Percentiles rank a stretch among this genome's conserved stretches.
phyloP scores from a whole-genome alignment of 2,113 vertebrate genomes.

The Tauraco erythrolophus region DNA sequence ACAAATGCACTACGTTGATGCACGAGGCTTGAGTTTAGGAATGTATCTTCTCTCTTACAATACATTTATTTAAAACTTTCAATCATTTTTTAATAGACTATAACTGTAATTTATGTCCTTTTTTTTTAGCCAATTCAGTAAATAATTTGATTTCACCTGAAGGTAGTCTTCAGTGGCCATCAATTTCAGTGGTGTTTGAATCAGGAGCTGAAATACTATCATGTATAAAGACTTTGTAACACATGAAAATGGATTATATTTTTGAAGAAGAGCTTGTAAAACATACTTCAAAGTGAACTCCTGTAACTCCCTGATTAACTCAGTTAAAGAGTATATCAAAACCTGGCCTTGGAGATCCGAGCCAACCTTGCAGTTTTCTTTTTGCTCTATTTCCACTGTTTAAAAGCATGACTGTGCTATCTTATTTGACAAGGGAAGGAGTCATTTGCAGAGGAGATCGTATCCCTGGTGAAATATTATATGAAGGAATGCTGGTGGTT shows the following conservation, averaged over 20 bases:
- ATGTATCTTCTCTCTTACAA: neutral
- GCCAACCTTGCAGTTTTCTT: neutral
- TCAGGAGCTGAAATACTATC: neutral
- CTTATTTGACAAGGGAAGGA: neutral
- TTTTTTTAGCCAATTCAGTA: neutral
- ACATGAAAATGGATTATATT: neutral
- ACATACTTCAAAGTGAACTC: neutral
- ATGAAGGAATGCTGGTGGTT: neutral
- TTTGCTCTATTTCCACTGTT: neutral
- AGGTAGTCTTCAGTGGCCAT: neutral
- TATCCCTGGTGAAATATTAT: neutral
- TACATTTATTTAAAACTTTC: neutral
- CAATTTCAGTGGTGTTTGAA: neutral
- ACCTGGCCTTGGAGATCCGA: neutral
- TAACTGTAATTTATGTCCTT: neutral
- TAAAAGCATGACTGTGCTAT: neutral
- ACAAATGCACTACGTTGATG: neutral
- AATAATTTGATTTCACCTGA: neutral
- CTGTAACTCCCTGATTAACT: neutral
- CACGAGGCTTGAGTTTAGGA: neutral
- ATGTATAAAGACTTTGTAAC: neutral
- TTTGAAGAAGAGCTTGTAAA: neutral
- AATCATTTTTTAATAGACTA: neutral
- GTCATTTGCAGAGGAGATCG: neutral
- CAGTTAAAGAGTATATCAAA: neutral